Percentiles rank a stretch among this genome's conserved stretches.
These are phyloP conservation scores for Leiothrix lutea DNA, from an alignment of 2,113 vertebrate species.

Conservation along the genomic window DNA sequence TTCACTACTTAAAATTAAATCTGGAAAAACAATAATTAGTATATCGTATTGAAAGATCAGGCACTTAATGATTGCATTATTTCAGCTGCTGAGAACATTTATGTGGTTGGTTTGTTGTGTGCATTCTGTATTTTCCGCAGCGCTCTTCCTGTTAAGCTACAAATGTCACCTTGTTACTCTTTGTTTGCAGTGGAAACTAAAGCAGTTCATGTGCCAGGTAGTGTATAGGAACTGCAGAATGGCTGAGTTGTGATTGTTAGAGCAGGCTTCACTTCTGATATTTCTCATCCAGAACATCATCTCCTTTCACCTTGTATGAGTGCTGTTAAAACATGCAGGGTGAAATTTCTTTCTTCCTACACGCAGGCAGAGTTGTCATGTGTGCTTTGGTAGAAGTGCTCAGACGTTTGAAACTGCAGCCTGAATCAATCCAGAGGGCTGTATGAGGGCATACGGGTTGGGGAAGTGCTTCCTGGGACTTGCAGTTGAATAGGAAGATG, in stretches of 20 bases:
- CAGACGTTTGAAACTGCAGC: not conserved
- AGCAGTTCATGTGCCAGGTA: not conserved
- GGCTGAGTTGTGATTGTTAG: not conserved
- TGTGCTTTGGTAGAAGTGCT: not conserved
- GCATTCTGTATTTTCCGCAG: not conserved
- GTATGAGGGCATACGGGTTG: fast-evolving
- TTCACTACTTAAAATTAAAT: not conserved
- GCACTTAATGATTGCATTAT: not conserved
- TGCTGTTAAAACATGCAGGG: conserved; percentile 33
- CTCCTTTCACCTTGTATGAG: not conserved
- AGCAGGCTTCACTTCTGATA: not conserved
- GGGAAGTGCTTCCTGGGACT: not conserved
- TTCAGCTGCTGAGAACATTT: not conserved
- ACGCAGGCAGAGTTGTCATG: not conserved
- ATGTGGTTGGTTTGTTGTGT: not conserved
- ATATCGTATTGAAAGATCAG: not conserved
- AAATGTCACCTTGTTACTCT: not conserved
- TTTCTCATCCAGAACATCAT: not conserved
- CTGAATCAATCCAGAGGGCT: not conserved
- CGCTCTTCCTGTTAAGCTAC: not conserved
- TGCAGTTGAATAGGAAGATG: not conserved
- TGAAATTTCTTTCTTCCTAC: conserved; percentile 27
- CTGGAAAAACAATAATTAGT: not conserved
- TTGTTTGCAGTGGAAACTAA: not conserved
- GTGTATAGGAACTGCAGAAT: not conserved